Evolutionary conservation across 2,888 invertebrate species (phyloP), one percentile per base, ranked within the genome.

Genomic region (Nephrocerus scutellatus): DNA sequence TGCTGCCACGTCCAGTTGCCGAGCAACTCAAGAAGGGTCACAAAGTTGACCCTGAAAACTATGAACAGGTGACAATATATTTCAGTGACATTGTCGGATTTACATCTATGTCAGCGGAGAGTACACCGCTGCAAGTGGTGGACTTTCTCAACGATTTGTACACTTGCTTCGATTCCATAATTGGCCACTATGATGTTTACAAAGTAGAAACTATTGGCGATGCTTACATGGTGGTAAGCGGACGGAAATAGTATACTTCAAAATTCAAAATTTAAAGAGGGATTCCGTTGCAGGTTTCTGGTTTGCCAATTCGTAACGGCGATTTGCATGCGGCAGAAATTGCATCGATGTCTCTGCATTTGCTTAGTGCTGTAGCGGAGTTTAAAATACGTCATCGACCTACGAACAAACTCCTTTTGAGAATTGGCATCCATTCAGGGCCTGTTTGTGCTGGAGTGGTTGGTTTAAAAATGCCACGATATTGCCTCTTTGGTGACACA

Each of bases 61-160:
- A 90, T 67, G 91, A 92, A 62, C 82, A 80, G 47, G 68, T 68
- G 15, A 92, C 92, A 3, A 92, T 93, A 49, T 93, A 91, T 69
- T 93, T 93, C 70, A 91, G 90, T 60, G 93, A 93, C 62, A 92
- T 93, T 45, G 91, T 92, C 20, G 93, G 89, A 15, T 91, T 91
- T 66, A 93, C 93, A 0, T 75, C 84, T 20, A 85, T 93, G 83
- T 91, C 90, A 0, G 90, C 92, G 0, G 84, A 89, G 63, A 90
- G 90, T 60, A 88, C 90, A 5, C 88, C 90, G 0, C 68, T 90
- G 32, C 84, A 90, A 76, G 89, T 95, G 23, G 93, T 95, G 6
- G 84, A 90, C 65, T 85, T 95, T 58, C 70, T 95, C 30, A 95
- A 95, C 63, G 92, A 92, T 66, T 73, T 95, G 25, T 95, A 95